A percentile compares a stretch with the other conserved stretches of the same genome.
These are phyloP conservation scores for Solea solea DNA, from an alignment of 2,113 vertebrate species.

Conservation along the genomic window DNA sequence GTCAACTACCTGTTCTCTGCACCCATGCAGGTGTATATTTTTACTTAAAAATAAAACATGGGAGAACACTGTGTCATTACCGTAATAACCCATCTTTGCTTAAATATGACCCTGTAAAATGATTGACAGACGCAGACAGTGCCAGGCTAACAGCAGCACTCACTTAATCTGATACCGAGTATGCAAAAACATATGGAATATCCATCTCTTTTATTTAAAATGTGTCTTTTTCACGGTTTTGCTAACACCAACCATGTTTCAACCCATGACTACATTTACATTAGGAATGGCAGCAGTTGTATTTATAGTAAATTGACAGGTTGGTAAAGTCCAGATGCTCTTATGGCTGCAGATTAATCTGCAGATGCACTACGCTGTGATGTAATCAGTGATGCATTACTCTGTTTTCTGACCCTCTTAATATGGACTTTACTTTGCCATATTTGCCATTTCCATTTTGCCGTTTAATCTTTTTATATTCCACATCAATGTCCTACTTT, in stretches of 20 bases:
- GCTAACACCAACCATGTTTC: neutral
- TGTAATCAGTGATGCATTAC: constrained; percentile 35
- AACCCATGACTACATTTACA: constrained; percentile 4
- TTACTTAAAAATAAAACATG: no score
- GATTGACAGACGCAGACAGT: constrained; percentile 42
- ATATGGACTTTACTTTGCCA: constrained; percentile 26
- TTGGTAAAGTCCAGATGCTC: constrained; percentile 45
- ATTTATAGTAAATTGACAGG: constrained; percentile 37
- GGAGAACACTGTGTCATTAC: constrained; percentile 6
- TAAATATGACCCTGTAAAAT: constrained; percentile 32
- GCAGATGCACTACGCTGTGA: constrained; percentile 33
- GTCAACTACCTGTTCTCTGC: constrained; percentile 3
- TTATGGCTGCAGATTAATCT: constrained; percentile 31
- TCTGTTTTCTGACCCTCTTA: constrained; percentile 11
- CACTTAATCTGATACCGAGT: constrained; percentile 38
- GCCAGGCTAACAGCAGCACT: constrained; percentile 43
- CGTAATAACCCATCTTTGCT: constrained; percentile 37
- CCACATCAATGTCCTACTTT: constrained; percentile 45
- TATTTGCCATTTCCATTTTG: constrained; percentile 25
- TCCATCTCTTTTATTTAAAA: neutral
- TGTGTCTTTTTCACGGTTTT: neutral
- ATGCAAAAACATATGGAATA: neutral
- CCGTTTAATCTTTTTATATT: constrained; percentile 62
- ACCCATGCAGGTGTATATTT: neutral
- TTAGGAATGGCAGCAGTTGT: constrained; percentile 14